Conservation (phyloP, 2,888 invertebrate species). For the Hanleya hanleyi region DNA sequence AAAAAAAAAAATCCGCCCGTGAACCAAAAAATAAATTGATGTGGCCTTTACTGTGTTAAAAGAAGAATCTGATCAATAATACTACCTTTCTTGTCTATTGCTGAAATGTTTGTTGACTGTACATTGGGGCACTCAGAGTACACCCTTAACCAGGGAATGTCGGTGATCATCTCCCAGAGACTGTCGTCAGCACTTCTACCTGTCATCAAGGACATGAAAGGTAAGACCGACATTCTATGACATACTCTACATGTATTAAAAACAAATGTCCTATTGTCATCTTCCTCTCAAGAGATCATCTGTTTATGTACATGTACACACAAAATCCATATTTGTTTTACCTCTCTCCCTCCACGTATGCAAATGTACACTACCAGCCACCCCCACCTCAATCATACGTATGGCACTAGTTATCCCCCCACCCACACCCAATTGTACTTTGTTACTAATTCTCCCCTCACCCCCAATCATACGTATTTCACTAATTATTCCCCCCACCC, state of each 20-base stretch:
- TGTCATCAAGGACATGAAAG: neutral
- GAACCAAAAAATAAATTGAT: neutral
- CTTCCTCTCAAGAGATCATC: neutral
- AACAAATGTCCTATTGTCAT: neutral
- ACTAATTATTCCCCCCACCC: no score
- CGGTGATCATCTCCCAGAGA: conserved; percentile 43
- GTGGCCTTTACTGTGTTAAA: no score
- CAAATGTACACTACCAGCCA: neutral
- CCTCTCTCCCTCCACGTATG: neutral
- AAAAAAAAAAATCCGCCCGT: no score
- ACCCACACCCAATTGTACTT: no score
- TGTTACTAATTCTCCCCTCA: no score
- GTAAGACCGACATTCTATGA: neutral
- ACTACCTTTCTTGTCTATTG: neutral
- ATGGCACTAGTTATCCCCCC: no score
- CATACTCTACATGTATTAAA: neutral
- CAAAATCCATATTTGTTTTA: neutral
- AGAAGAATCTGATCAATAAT: no score
- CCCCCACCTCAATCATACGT: no score
- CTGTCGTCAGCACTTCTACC: conserved; percentile 34
- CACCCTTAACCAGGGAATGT: conserved; percentile 45
- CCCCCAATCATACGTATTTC: no score
- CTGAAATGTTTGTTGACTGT: neutral
- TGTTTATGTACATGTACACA: neutral
- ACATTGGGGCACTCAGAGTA: conserved; percentile 12